Percentiles rank a stretch among this genome's conserved stretches.
These are phyloP conservation scores for Drosophila pseudoananassae DNA, from an alignment of 1,140 invertebrate species.

Conservation along the genomic window DNA sequence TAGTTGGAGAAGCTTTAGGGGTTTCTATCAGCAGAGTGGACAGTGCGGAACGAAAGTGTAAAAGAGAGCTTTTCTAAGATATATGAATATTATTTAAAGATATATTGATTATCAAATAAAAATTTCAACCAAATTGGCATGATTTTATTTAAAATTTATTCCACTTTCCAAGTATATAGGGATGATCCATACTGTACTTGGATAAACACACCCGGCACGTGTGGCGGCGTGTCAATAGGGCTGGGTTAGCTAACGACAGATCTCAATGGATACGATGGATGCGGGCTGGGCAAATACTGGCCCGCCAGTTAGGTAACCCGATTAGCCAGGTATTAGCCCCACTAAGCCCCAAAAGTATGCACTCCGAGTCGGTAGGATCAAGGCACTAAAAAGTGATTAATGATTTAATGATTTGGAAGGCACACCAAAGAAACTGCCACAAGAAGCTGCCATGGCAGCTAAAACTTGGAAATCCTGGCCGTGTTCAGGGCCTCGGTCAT, in stretches of 20 bases:
- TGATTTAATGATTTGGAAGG: background rate
- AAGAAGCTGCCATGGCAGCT: constrained; percentile 25
- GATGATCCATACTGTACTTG: constrained; percentile 2
- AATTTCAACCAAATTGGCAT: too few species aligned
- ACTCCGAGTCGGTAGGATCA: background rate
- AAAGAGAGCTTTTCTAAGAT: background rate
- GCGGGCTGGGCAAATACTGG: constrained; percentile 13
- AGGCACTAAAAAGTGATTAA: background rate
- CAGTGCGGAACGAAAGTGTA: constrained; percentile 15
- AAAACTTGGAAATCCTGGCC: constrained; percentile 86
- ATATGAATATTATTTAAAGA: too few species aligned
- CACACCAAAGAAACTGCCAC: too few species aligned
- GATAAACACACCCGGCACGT: constrained; percentile 41
- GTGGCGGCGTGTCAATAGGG: constrained; percentile 44
- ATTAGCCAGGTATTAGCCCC: background rate
- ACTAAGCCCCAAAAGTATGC: constrained; percentile 27
- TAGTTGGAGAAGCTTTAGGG: constrained; percentile 32
- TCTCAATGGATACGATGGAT: constrained; percentile 5
- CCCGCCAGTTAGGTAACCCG: constrained; percentile 19
- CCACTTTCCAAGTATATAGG: background rate
- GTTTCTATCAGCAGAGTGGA: constrained; percentile 15
- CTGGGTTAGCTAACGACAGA: constrained; percentile 27
- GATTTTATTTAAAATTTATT: too few species aligned
- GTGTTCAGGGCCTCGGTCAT: constrained; percentile 87
- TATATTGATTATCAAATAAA: too few species aligned